Conservation (phyloP, 2,113 vertebrate genomes). For the Coregonus clupeaformis region DNA sequence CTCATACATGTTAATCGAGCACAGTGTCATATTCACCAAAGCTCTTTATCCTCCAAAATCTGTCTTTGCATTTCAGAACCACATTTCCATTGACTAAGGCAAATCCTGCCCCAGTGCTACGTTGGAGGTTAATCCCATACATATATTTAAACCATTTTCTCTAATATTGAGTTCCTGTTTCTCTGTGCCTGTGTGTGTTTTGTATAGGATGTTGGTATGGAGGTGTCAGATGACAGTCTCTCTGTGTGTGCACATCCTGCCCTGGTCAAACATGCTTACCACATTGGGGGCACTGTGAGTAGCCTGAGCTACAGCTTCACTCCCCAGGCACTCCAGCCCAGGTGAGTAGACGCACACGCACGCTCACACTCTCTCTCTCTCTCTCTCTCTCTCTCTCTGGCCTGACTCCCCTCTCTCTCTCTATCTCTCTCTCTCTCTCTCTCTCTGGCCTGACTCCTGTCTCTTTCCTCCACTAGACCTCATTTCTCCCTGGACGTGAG, state of each 20-base stretch:
- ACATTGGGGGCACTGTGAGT: conserved; percentile 78
- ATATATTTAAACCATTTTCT: neutral
- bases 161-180: conserved; percentile 16
- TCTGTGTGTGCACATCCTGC: conserved; percentile 53
- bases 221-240: conserved; percentile 33
- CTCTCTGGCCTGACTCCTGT: neutral
- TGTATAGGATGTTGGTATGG: conserved; percentile 47
- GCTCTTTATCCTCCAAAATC: neutral
- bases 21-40: neutral
- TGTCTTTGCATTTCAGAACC: neutral
- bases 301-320: conserved; percentile 77
- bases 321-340: conserved; percentile 68
- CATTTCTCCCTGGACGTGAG: conserved; percentile 84
- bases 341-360: conserved; percentile 44
- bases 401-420: too few species aligned
- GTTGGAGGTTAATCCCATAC: conserved; percentile 8
- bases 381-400: neutral
- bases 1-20: neutral
- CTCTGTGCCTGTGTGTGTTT: conserved; percentile 22
- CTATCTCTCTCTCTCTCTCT: neutral
- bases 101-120: neutral
- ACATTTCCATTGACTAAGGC: neutral
- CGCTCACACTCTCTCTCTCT: neutral
- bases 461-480: conserved; percentile 67
- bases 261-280: conserved; percentile 64